A percentile compares a stretch with the other conserved stretches of the same genome.
phyloP scores from a whole-genome alignment of 1,140 invertebrate genomes.

The Stratiolaelaps scimitus region DNA sequence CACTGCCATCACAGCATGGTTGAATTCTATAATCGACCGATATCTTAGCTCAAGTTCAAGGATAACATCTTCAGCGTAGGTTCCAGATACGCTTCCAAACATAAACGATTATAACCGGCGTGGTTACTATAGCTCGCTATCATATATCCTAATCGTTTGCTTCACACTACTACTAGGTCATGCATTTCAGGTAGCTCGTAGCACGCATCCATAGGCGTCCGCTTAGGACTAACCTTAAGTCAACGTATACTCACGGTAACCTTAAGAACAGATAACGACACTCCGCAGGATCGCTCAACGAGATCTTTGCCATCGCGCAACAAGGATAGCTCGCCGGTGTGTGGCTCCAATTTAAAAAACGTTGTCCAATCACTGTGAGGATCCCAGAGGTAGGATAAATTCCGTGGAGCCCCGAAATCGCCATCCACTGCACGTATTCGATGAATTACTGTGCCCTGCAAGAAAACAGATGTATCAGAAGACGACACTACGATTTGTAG shows the following conservation, averaged over 20 bases:
- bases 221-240: no score
- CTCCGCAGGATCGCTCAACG: not conserved
- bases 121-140: no score
- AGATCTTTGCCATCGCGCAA: constrained; percentile 13
- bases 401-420: constrained; percentile 17
- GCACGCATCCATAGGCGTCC: no score
- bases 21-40: no score
- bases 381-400: constrained; percentile 8
- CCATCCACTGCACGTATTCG: constrained; percentile 14
- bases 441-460: constrained; percentile 13
- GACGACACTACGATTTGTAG: no score
- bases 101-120: no score
- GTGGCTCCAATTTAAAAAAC: constrained; percentile 10
- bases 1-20: no score
- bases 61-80: no score
- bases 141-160: no score
- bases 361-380: constrained; percentile 9
- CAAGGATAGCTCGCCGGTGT: not conserved
- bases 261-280: not conserved
- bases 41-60: no score
- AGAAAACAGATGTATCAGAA: not conserved
- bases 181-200: no score
- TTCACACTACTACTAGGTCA: not conserved
- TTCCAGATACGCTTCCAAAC: no score
- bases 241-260: not conserved